Percentiles rank a stretch among this genome's conserved stretches.
Evolutionary conservation across 2,888 invertebrate genomes (phyloP).

Genomic region (Noctuana brunneofusca): DNA sequence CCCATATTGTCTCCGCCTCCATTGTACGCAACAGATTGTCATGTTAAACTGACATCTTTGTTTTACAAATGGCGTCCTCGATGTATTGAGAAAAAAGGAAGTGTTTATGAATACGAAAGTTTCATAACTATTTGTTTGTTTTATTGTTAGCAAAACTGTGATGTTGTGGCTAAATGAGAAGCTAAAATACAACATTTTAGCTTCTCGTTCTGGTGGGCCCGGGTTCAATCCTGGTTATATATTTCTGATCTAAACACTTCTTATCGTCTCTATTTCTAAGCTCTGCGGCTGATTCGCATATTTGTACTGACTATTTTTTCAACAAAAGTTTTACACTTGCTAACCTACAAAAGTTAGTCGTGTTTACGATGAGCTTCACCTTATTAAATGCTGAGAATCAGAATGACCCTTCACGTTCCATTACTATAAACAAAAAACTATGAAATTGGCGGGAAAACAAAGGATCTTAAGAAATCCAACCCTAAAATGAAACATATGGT

Average conservation of each 20-base stretch:
- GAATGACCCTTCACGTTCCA: slow-evolving; percentile 3
- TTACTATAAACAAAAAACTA: slow-evolving; percentile 8
- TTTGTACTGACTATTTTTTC: too few relatives aligned
- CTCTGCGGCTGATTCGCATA: too few relatives aligned
- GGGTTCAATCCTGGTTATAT: too few relatives aligned
- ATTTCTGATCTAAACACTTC: too few relatives aligned
- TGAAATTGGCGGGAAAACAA: slow-evolving; percentile 14
- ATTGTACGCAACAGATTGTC: slow-evolving; percentile 70
- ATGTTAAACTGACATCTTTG: slow-evolving; percentile 77
- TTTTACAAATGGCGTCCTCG: slow-evolving; percentile 72
- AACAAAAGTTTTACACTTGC: too few relatives aligned
- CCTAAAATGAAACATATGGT: slow-evolving; percentile 56
- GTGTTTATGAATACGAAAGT: slow-evolving; percentile 29
- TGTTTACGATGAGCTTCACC: not conserved
- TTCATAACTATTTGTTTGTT: slow-evolving; percentile 15
- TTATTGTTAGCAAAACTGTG: not conserved
- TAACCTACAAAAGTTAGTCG: not conserved
- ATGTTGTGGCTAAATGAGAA: not conserved
- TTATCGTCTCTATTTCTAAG: too few relatives aligned
- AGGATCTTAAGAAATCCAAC: slow-evolving; percentile 42
- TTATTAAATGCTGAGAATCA: not conserved
- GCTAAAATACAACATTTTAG: too few relatives aligned
- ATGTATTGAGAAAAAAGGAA: slow-evolving; percentile 39
- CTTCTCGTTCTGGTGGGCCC: too few relatives aligned
- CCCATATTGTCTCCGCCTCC: slow-evolving; percentile 70